Conservation (phyloP, 2,797 vertebrate species). For the Onychomys arenicola region DNA sequence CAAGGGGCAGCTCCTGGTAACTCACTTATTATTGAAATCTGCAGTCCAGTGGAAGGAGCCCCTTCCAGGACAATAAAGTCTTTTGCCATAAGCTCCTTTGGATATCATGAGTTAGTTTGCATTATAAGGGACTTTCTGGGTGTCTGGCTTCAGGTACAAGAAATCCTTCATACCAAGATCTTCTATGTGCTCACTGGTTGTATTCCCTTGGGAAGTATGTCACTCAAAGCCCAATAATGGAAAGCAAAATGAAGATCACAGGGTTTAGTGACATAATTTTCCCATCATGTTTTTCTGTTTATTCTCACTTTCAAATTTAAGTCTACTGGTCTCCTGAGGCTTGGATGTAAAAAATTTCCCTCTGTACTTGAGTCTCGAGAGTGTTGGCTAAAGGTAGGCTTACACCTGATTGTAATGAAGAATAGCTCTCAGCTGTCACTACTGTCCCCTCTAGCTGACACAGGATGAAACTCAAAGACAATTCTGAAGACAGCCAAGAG, state of each 20-base stretch:
- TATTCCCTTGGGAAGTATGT: neutral
- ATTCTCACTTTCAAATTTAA: conserved; percentile 53
- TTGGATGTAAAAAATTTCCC: conserved; percentile 36
- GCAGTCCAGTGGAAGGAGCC: conserved; percentile 47
- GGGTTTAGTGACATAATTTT: neutral
- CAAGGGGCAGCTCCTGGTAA: conserved; percentile 65
- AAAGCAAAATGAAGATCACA: conserved; percentile 25
- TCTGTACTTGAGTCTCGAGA: neutral
- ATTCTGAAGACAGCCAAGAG: conserved; percentile 53
- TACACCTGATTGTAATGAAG: conserved; percentile 1
- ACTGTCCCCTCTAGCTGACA: conserved; percentile 4
- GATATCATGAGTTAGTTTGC: conserved; percentile 63
- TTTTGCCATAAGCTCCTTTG: conserved; percentile 48
- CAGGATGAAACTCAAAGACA: conserved; percentile 58
- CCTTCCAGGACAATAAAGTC: conserved; percentile 61
- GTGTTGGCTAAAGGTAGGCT: conserved; percentile 34
- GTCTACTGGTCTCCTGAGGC: neutral
- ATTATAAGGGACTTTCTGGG: neutral
- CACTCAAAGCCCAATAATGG: neutral
- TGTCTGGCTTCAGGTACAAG: conserved; percentile 31
- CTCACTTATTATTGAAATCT: conserved; percentile 16
- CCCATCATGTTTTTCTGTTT: conserved; percentile 43
- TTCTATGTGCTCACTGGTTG: neutral
- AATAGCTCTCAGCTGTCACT: conserved; percentile 29
- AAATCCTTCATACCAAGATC: neutral